Evolutionary conservation across 2,113 vertebrate genomes (phyloP).

Genomic region (Ailurus styani): DNA sequence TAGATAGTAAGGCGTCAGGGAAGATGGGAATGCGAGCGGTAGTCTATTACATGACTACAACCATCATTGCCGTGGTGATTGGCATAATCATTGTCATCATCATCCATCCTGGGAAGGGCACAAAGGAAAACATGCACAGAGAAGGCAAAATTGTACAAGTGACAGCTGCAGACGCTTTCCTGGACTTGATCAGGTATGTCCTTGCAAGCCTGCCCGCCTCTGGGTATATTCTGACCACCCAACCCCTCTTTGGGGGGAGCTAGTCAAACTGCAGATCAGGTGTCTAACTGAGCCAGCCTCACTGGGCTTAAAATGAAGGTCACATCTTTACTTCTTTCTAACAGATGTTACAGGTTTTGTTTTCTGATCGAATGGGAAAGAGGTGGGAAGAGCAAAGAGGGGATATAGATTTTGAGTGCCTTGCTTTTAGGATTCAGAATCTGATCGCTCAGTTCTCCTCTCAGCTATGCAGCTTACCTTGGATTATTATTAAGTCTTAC

Average conservation of each 20-base stretch:
- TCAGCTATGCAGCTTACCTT: not conserved
- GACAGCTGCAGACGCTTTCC: slow-evolving; percentile 94
- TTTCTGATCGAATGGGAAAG: not conserved
- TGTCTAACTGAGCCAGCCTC: not conserved
- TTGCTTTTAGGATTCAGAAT: not conserved
- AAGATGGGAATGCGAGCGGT: slow-evolving; percentile 97
- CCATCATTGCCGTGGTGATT: slow-evolving; percentile 94
- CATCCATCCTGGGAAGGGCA: slow-evolving; percentile 95
- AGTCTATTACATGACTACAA: slow-evolving; percentile 96
- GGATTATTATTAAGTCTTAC: not conserved
- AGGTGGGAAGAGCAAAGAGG: not conserved
- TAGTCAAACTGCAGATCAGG: not conserved
- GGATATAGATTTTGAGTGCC: not conserved
- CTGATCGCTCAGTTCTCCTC: not conserved
- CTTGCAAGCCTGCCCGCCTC: not conserved
- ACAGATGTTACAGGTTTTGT: not conserved
- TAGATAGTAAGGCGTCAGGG: slow-evolving; percentile 96
- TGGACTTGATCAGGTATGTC: slow-evolving; percentile 95
- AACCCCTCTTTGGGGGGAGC: not conserved
- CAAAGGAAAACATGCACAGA: slow-evolving; percentile 91
- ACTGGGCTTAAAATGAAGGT: not conserved
- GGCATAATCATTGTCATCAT: slow-evolving; percentile 96
- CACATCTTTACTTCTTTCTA: not conserved
- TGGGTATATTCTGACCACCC: not conserved
- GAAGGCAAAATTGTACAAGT: slow-evolving; percentile 90